A percentile compares a stretch with the other conserved stretches of the same genome.
Conservation (phyloP, 2,888 invertebrate species). For the Erebia palarica region DNA sequence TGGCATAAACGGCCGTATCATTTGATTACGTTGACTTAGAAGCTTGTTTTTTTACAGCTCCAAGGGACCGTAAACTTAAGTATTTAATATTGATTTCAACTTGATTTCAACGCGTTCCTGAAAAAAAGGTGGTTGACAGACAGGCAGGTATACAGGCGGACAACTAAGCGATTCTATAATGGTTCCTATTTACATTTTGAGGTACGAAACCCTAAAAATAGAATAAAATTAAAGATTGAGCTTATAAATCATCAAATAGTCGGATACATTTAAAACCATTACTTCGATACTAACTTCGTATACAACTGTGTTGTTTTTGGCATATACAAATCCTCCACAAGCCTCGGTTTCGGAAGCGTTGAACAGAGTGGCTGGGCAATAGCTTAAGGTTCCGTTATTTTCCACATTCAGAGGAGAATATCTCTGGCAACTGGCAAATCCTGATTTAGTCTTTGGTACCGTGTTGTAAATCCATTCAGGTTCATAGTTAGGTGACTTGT, state of each 20-base stretch:
- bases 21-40: no score
- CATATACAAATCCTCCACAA: slow-evolving; percentile 62
- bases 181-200: no score
- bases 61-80: no score
- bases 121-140: no score
- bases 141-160: no score
- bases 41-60: no score
- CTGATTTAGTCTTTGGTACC: slow-evolving; percentile 55
- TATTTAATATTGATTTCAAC: no score
- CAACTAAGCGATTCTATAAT: no score
- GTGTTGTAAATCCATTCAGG: slow-evolving; percentile 73
- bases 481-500: slow-evolving; percentile 52
- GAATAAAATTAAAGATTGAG: neutral
- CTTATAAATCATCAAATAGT: neutral
- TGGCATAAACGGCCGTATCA: no score
- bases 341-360: slow-evolving; percentile 41
- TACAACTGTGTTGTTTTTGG: slow-evolving; percentile 61
- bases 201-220: no score
- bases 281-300: slow-evolving; percentile 59
- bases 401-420: slow-evolving; percentile 49
- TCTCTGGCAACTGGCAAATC: slow-evolving; percentile 67
- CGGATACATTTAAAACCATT: slow-evolving; percentile 51
- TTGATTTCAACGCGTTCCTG: no score
- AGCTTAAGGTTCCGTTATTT: slow-evolving; percentile 49
- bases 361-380: slow-evolving; percentile 60